Evolutionary conservation across 1,140 invertebrate genomes (phyloP).

Genomic region (Cryptotermes secundus): DNA sequence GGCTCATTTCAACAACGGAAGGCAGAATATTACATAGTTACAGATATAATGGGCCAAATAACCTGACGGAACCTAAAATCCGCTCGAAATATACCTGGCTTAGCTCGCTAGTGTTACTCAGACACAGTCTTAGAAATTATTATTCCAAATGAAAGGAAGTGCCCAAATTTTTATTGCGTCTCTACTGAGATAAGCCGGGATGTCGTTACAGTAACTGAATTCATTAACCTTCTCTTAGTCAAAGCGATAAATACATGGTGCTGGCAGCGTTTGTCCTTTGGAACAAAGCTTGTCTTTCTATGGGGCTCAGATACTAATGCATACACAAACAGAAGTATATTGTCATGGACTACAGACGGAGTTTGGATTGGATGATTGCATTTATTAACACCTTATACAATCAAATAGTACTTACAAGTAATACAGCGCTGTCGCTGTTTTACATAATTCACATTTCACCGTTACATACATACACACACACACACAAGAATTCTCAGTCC

Average conservation of each 20-base stretch:
- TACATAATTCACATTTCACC: no score
- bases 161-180: not conserved
- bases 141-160: not conserved
- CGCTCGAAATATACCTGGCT: not conserved
- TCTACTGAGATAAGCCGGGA: not conserved
- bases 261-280: not conserved
- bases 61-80: not conserved
- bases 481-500: no score
- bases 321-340: no score
- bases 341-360: no score
- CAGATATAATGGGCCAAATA: no score
- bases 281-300: not conserved
- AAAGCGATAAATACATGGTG: not conserved
- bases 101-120: not conserved
- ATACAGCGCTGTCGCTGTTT: no score
- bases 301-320: not conserved
- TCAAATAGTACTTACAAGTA: no score
- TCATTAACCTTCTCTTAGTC: not conserved
- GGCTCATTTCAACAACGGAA: not conserved
- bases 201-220: not conserved
- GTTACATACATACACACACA: no score
- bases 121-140: not conserved
- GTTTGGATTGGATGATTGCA: no score
- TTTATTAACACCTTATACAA: no score
- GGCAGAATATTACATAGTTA: not conserved